Conservation (phyloP, 2,797 vertebrate species). For the Phalloptychus januarius region DNA sequence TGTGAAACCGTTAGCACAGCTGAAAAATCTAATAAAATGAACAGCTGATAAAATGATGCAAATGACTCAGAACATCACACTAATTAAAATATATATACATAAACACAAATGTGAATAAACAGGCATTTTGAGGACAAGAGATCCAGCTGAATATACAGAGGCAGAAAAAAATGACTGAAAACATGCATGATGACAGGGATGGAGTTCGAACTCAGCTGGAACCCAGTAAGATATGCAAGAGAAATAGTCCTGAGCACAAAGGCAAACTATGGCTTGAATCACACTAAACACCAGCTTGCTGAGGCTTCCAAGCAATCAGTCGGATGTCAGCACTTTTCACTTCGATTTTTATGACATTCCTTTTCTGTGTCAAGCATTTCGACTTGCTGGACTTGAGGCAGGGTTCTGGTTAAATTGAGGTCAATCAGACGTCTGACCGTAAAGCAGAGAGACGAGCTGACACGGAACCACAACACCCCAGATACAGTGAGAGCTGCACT, state of each 20-base stretch:
- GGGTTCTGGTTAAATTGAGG: background rate
- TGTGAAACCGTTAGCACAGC: background rate
- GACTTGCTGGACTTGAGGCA: background rate
- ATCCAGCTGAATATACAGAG: background rate
- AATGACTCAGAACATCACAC: background rate
- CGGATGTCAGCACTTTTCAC: background rate
- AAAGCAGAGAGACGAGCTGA: background rate
- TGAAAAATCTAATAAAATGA: background rate
- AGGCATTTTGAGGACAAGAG: background rate
- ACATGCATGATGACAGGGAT: background rate
- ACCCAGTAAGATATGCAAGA: background rate
- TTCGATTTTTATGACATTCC: background rate
- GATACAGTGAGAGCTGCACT: background rate
- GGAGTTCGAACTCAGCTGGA: background rate
- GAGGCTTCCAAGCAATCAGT: background rate
- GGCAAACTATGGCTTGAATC: background rate
- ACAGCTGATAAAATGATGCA: background rate
- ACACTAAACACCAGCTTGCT: background rate
- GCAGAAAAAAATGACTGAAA: background rate
- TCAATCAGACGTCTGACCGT: slow-evolving; percentile 10
- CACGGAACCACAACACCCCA: slow-evolving; percentile 5
- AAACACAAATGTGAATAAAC: background rate
- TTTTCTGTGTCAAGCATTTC: background rate
- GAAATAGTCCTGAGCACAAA: background rate
- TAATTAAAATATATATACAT: background rate